Evolutionary conservation across 1,140 invertebrate species (phyloP).

Genomic region (Drosophila auraria): DNA sequence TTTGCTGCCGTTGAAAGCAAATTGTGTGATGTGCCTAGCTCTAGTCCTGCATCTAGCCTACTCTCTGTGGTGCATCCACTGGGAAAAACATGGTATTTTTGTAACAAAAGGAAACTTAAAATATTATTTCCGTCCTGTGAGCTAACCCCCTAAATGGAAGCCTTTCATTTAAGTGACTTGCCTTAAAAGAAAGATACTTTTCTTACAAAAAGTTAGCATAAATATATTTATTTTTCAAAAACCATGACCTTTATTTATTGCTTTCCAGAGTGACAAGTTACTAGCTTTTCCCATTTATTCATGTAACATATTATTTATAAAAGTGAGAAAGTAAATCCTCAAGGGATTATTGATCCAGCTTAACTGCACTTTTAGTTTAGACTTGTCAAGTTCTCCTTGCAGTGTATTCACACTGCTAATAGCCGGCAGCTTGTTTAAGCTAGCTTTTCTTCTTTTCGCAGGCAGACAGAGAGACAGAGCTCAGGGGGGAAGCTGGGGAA

Average conservation of each 20-base stretch:
- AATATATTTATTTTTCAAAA: too few species aligned
- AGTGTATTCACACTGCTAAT: slow-evolving; percentile 66
- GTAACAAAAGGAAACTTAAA: neutral
- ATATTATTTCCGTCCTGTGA: too few species aligned
- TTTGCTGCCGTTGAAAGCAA: slow-evolving; percentile 68
- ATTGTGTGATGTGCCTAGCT: slow-evolving; percentile 53
- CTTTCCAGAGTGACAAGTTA: too few species aligned
- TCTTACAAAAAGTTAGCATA: too few species aligned
- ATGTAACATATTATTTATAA: neutral
- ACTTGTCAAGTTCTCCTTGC: slow-evolving; percentile 1
- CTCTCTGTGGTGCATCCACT: slow-evolving; percentile 17
- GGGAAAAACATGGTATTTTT: neutral
- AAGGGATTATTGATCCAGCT: neutral
- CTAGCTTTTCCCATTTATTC: neutral
- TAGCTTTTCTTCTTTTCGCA: slow-evolving; percentile 22
- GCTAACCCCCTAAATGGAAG: too few species aligned
- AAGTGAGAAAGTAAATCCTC: neutral
- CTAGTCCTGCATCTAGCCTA: slow-evolving; percentile 32
- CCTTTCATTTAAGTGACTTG: too few species aligned
- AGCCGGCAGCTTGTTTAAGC: slow-evolving; percentile 74
- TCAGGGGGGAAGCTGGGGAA: slow-evolving; percentile 10
- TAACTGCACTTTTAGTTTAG: neutral
- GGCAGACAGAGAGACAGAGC: slow-evolving; percentile 47
- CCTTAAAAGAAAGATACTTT: too few species aligned
- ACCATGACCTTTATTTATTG: too few species aligned